These are phyloP conservation scores for Chelonia mydas DNA, from an alignment of 2,797 vertebrate genomes.

Conservation along the genomic window DNA sequence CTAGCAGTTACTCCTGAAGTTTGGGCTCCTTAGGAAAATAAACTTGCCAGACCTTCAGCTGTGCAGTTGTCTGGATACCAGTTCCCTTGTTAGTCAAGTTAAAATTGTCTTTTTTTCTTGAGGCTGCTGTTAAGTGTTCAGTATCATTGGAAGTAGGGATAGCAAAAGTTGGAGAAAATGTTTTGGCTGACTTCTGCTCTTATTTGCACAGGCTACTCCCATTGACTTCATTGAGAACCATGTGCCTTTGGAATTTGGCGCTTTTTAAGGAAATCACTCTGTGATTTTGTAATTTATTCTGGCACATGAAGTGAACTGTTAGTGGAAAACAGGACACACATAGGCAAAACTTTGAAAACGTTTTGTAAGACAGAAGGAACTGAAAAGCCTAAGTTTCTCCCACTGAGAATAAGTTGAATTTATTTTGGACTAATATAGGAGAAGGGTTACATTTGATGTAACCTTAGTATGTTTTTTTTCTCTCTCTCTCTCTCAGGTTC, in stretches of 20 bases:
- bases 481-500: conserved; percentile 85
- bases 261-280: neutral
- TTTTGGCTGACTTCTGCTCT: neutral
- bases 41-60: neutral
- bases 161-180: neutral
- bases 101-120: neutral
- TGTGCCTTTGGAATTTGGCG: neutral
- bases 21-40: neutral
- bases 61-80: neutral
- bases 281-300: neutral
- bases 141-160: neutral
- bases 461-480: conserved; percentile 44
- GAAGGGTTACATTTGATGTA: conserved; percentile 20
- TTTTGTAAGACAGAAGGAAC: neutral
- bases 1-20: neutral
- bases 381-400: neutral
- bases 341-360: neutral
- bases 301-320: neutral
- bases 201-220: neutral
- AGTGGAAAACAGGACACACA: neutral
- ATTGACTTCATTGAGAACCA: neutral
- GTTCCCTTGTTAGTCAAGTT: neutral
- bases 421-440: neutral
- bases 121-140: neutral
- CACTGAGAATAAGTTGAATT: neutral